Percentiles rank a stretch among this genome's conserved stretches.
Conservation (phyloP, 2,888 invertebrate genomes). For the Acleris emargana region DNA sequence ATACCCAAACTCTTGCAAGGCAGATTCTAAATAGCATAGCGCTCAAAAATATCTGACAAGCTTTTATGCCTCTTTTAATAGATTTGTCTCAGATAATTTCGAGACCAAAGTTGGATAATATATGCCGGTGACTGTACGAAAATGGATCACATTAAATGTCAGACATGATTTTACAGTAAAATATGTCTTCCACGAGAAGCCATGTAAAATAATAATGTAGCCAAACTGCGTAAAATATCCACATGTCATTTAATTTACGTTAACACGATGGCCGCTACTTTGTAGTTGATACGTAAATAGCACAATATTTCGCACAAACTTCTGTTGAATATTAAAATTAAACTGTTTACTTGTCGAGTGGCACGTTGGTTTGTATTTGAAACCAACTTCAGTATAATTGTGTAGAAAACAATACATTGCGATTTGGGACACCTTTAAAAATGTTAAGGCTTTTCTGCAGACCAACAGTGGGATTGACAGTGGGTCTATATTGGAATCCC, state of each 20-base stretch:
- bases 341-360: constrained; percentile 4
- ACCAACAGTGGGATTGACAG: too few species aligned
- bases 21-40: too few species aligned
- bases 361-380: neutral
- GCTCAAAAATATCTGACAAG: too few species aligned
- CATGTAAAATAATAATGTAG: neutral
- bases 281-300: constrained; percentile 15
- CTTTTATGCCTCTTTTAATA: too few species aligned
- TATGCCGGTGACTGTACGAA: too few species aligned
- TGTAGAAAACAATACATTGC: too few species aligned
- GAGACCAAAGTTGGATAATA: too few species aligned
- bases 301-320: constrained; percentile 3
- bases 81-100: too few species aligned
- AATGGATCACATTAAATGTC: neutral
- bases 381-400: neutral
- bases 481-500: too few species aligned
- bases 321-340: constrained; percentile 13
- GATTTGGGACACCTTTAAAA: too few species aligned
- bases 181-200: neutral
- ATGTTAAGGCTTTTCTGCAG: too few species aligned
- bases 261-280: constrained; percentile 7
- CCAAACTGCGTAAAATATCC: constrained; percentile 1
- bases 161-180: neutral
- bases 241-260: constrained; percentile 12
- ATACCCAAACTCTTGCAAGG: too few species aligned